Percentiles rank a stretch among this genome's conserved stretches.
Conservation (phyloP, 1,140 invertebrate species). For the Tetramorium alpestre region DNA sequence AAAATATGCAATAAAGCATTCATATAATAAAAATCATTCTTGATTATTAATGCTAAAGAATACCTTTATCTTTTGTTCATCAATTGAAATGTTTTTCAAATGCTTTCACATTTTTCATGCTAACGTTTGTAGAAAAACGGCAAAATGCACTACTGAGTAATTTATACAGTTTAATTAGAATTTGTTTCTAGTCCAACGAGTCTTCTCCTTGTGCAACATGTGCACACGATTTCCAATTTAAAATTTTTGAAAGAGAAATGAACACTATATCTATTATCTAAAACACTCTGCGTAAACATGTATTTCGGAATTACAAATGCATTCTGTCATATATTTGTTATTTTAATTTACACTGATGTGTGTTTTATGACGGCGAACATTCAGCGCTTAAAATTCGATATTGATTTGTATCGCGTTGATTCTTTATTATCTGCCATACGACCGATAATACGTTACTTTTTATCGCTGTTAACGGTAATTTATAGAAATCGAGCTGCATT, state of each 20-base stretch:
- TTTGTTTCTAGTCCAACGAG: not conserved
- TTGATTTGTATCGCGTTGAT: not conserved
- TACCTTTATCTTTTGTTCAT: not conserved
- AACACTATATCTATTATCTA: not conserved
- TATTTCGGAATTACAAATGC: not conserved
- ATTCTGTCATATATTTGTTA: not conserved
- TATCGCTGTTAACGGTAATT: not conserved
- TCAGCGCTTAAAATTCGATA: slow-evolving; percentile 20
- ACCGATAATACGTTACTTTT: not conserved
- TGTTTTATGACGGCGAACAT: not conserved
- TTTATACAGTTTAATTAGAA: not conserved
- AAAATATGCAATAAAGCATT: not conserved
- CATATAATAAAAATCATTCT: not conserved
- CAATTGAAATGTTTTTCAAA: not conserved
- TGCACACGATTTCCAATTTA: not conserved
- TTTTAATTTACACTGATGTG: slow-evolving; percentile 12
- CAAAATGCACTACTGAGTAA: not conserved
- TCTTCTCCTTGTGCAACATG: not conserved
- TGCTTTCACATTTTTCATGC: not conserved
- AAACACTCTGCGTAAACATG: not conserved
- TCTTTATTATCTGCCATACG: not conserved
- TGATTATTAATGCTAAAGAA: not conserved
- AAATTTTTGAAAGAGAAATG: not conserved
- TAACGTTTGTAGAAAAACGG: not conserved
- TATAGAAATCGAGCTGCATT: not conserved